These are phyloP conservation scores for Coendou prehensilis DNA, from an alignment of 2,797 vertebrate genomes.

Conservation along the genomic window DNA sequence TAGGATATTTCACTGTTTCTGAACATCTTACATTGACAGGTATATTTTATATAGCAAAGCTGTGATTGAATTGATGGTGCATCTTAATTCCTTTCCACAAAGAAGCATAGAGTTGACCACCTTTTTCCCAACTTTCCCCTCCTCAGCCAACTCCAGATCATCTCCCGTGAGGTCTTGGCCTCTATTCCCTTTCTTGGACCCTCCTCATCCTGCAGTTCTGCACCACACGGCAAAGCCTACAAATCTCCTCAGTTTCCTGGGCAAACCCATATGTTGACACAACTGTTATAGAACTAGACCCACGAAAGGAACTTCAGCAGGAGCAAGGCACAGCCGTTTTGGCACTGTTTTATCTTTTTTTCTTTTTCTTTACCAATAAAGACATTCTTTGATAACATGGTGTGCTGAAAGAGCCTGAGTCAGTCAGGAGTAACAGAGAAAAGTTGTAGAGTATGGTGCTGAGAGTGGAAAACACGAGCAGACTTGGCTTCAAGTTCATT, in stretches of 20 bases:
- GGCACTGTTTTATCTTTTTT: neutral
- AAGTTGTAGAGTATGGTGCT: neutral
- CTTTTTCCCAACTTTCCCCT: neutral
- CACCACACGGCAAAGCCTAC: neutral
- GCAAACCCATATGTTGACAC: neutral
- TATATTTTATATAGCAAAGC: neutral
- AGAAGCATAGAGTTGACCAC: neutral
- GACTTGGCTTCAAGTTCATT: neutral
- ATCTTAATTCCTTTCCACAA: neutral
- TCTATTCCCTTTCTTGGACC: neutral
- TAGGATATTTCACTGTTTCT: neutral
- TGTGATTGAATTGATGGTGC: neutral
- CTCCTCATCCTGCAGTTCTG: neutral
- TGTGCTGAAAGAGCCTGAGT: neutral
- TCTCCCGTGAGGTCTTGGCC: neutral
- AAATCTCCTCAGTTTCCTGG: neutral
- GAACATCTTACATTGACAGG: neutral
- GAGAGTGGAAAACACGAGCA: neutral
- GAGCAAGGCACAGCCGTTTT: neutral
- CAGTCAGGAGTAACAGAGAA: neutral
- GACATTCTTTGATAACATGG: neutral
- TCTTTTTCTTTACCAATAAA: neutral
- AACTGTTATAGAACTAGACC: no score
- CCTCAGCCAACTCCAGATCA: neutral
- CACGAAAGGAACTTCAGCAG: neutral